phyloP scores from a whole-genome alignment of 2,113 vertebrate species.

The Clupea harengus region DNA sequence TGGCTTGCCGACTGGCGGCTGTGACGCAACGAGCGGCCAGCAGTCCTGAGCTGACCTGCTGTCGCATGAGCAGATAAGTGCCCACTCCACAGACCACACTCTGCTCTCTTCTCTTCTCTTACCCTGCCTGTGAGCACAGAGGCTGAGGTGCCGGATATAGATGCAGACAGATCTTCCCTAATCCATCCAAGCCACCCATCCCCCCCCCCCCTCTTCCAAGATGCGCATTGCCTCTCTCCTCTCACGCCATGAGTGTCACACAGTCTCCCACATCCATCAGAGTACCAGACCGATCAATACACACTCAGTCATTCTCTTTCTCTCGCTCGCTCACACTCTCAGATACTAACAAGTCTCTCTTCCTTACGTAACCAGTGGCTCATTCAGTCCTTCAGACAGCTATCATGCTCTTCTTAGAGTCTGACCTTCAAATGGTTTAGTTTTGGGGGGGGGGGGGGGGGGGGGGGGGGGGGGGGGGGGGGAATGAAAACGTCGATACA shows the following conservation, averaged over 20 bases:
- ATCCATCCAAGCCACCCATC: constrained; percentile 24
- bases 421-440: neutral
- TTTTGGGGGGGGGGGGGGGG: no score
- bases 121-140: neutral
- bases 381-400: constrained; percentile 49
- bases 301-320: neutral
- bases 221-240: neutral
- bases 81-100: neutral
- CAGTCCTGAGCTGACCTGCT: constrained; percentile 32
- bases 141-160: neutral
- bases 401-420: neutral
- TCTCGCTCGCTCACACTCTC: neutral
- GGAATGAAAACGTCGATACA: no score
- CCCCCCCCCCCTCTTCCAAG: neutral
- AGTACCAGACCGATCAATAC: constrained; percentile 24
- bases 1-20: neutral
- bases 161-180: neutral
- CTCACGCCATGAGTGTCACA: constrained; percentile 13
- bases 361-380: constrained; percentile 61
- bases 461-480: no score
- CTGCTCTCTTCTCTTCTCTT: neutral
- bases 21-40: constrained; percentile 24
- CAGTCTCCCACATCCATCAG: constrained; percentile 26
- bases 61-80: no score
- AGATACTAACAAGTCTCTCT: constrained; percentile 51